Conservation (phyloP, 2,797 vertebrate species). For the Sebastes hopkinsi region DNA sequence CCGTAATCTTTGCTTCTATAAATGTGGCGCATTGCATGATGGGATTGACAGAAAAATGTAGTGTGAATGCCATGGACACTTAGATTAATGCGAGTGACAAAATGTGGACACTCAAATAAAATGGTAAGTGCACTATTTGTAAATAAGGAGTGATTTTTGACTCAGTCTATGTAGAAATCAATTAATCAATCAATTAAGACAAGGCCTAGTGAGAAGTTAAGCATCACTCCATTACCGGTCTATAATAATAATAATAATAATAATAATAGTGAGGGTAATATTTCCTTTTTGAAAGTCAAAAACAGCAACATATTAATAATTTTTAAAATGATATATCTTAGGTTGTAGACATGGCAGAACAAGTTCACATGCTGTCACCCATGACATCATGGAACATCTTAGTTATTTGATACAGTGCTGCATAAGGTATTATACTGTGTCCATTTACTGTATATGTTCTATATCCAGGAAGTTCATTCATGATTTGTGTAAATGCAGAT, state of each 20-base stretch:
- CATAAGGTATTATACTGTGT: background rate
- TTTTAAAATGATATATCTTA: background rate
- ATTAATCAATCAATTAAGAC: background rate
- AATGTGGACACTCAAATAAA: too few species aligned
- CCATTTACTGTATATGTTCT: background rate
- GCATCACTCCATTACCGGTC: background rate
- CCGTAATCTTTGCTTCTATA: too few species aligned
- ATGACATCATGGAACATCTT: background rate
- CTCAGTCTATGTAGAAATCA: too few species aligned
- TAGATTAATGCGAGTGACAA: too few species aligned
- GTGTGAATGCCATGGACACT: too few species aligned
- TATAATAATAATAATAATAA: too few species aligned
- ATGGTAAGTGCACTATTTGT: background rate
- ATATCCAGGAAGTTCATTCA: conserved; percentile 18
- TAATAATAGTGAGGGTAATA: too few species aligned
- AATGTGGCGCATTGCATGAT: background rate
- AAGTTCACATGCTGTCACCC: background rate
- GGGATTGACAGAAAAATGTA: background rate
- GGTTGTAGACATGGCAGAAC: background rate
- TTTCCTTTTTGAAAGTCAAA: background rate
- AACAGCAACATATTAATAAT: background rate
- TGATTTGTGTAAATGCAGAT: conserved; percentile 42
- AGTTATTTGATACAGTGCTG: background rate
- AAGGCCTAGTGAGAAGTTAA: background rate
- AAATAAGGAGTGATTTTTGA: background rate